Conservation (phyloP, 64 coral and sea anemone genomes). For the Acropora tenuis region DNA sequence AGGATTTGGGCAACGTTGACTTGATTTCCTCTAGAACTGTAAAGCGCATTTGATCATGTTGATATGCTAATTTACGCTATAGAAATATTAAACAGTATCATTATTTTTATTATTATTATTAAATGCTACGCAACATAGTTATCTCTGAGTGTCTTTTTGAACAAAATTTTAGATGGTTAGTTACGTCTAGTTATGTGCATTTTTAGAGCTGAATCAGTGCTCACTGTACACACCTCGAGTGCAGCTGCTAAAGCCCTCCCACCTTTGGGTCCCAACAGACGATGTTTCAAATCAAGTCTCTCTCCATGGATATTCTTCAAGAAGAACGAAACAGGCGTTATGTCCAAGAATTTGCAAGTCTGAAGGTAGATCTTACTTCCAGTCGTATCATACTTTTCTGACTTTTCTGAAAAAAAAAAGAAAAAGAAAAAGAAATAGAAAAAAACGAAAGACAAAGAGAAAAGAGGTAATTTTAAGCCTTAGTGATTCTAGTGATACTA, state of each 20-base stretch:
- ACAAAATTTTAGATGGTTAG: no score
- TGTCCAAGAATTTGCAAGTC: slow-evolving; percentile 51
- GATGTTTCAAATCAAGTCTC: slow-evolving; percentile 57
- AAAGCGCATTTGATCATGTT: no score
- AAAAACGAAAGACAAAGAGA: neutral
- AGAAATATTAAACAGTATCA: no score
- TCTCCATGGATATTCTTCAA: slow-evolving; percentile 63
- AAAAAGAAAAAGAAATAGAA: neutral
- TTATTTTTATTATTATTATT: no score
- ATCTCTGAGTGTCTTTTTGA: no score
- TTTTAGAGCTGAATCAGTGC: neutral
- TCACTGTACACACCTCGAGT: slow-evolving; percentile 20
- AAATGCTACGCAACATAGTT: no score
- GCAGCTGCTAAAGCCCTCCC: slow-evolving; percentile 67
- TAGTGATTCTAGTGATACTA: no score
- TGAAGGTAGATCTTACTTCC: slow-evolving; percentile 63
- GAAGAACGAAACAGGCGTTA: slow-evolving; percentile 78
- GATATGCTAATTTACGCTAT: no score
- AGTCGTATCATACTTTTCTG: slow-evolving; percentile 55
- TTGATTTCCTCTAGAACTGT: no score
- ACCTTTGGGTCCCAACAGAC: slow-evolving; percentile 65
- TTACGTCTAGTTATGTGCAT: neutral
- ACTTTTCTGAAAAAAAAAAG: slow-evolving; percentile 31
- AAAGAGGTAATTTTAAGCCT: no score
- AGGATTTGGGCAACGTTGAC: no score